Percentiles rank a stretch among this genome's conserved stretches.
phyloP scores from a whole-genome alignment of 2,888 invertebrate species.

The Blera fallax region DNA sequence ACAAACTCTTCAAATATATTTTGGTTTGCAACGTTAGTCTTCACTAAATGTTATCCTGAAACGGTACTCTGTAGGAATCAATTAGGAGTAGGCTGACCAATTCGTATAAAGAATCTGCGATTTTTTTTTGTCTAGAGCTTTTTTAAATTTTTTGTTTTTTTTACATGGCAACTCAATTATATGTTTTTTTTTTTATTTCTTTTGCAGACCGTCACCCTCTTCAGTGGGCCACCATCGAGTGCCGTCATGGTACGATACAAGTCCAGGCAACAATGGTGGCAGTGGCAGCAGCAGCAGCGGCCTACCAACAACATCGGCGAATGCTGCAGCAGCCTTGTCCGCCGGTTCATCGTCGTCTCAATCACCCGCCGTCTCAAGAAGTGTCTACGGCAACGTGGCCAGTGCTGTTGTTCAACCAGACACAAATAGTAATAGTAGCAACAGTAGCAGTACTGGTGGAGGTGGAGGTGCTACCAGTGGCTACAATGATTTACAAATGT shows the following conservation, averaged over 20 bases:
- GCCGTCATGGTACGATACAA: constrained; percentile 82
- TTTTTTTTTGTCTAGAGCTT: no score
- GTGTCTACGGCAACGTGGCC: constrained; percentile 79
- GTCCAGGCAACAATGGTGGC: constrained; percentile 80
- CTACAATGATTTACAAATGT: constrained; percentile 74
- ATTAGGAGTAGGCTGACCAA: no score
- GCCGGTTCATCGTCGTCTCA: constrained; percentile 72
- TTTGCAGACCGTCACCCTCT: constrained; percentile 76
- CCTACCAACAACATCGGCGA: constrained; percentile 75
- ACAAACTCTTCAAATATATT: no score
- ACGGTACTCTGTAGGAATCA: no score
- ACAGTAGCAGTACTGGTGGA: constrained; percentile 68
- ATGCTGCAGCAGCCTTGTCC: constrained; percentile 75
- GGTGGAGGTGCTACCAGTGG: constrained; percentile 55
- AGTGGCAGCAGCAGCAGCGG: constrained; percentile 77
- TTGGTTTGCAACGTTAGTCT: no score
- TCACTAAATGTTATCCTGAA: no score
- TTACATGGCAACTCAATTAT: constrained; percentile 2
- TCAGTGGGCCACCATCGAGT: constrained; percentile 78
- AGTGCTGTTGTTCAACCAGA: constrained; percentile 77
- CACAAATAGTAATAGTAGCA: constrained; percentile 74
- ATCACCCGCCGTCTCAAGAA: constrained; percentile 76
- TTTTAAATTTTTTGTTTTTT: no score
- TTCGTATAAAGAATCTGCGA: no score
- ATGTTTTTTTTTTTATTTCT: constrained; percentile 47